Conservation (phyloP, 2,113 vertebrate species). For the Thalassoma bifasciatum region DNA sequence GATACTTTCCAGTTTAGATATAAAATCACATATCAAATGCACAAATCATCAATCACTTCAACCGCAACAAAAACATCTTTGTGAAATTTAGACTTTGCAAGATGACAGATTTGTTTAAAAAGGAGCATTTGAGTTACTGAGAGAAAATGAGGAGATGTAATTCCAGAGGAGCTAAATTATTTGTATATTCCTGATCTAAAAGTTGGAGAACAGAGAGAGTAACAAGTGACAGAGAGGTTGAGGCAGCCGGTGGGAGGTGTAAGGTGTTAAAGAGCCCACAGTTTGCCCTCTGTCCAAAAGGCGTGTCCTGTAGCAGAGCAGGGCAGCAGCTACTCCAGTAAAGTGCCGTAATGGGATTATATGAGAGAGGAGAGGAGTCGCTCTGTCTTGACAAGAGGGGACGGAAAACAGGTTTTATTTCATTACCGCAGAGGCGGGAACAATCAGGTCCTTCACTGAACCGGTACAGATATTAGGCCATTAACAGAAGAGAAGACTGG, state of each 20-base stretch:
- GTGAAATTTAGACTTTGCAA: too few species aligned
- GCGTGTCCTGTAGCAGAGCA: constrained; percentile 48
- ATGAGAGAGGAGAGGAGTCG: constrained; percentile 27
- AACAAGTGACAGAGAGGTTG: not conserved
- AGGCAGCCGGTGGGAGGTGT: constrained; percentile 2
- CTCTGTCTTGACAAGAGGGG: constrained; percentile 31
- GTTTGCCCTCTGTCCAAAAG: constrained; percentile 52
- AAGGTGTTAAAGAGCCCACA: constrained; percentile 59
- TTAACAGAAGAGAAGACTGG: not conserved
- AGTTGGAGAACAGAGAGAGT: not conserved
- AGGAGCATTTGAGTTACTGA: not conserved
- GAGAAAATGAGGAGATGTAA: not conserved
- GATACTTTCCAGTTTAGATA: not conserved
- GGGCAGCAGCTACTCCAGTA: constrained; percentile 41
- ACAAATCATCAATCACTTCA: too few species aligned
- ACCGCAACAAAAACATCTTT: too few species aligned
- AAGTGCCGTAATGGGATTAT: constrained; percentile 75
- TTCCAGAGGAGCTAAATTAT: not conserved
- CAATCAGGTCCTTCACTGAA: constrained; percentile 22
- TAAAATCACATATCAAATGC: too few species aligned
- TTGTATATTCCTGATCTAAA: not conserved
- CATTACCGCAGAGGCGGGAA: constrained; percentile 62
- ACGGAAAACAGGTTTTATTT: constrained; percentile 51
- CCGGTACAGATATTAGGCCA: constrained; percentile 13
- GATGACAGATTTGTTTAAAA: too few species aligned